Conservation (phyloP, 2,888 invertebrate species). For the Troides aeacus region DNA sequence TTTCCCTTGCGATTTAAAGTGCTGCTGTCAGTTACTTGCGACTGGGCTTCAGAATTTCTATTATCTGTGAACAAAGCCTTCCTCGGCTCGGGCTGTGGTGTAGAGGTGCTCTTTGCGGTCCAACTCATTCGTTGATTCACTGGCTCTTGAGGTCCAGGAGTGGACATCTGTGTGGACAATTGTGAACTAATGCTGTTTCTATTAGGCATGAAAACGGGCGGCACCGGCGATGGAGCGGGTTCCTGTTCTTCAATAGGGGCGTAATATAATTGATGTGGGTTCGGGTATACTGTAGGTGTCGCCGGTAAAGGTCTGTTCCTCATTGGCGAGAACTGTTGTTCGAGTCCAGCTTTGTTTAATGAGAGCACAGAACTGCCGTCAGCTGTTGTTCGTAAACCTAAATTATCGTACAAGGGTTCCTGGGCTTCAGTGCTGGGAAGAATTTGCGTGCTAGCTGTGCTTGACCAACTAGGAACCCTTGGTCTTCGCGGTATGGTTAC, state of each 20-base stretch:
- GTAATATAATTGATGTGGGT: slow-evolving; percentile 69
- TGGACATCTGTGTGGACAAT: slow-evolving; percentile 70
- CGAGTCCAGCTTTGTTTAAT: slow-evolving; percentile 85
- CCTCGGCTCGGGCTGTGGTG: slow-evolving; percentile 69
- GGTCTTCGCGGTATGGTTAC: slow-evolving; percentile 93
- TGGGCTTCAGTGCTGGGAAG: slow-evolving; percentile 76
- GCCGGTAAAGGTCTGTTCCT: slow-evolving; percentile 83
- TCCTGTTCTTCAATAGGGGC: slow-evolving; percentile 79
- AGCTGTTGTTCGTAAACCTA: slow-evolving; percentile 91
- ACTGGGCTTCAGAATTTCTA: slow-evolving; percentile 54
- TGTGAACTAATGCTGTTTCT: slow-evolving; percentile 76
- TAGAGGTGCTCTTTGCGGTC: slow-evolving; percentile 75
- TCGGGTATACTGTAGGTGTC: slow-evolving; percentile 75
- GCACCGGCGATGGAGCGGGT: slow-evolving; percentile 74
- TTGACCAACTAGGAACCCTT: slow-evolving; percentile 90
- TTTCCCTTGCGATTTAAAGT: slow-evolving; percentile 72
- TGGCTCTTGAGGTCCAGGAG: slow-evolving; percentile 76
- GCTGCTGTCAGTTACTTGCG: slow-evolving; percentile 60
- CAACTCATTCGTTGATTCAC: slow-evolving; percentile 73
- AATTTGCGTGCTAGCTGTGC: slow-evolving; percentile 80
- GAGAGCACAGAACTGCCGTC: slow-evolving; percentile 91
- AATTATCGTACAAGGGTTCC: slow-evolving; percentile 92
- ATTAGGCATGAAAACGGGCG: slow-evolving; percentile 58
- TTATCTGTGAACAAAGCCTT: slow-evolving; percentile 64
- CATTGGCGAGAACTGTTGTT: slow-evolving; percentile 79